Conservation (phyloP, 2,888 invertebrate species). For the Nudaria mundana region DNA sequence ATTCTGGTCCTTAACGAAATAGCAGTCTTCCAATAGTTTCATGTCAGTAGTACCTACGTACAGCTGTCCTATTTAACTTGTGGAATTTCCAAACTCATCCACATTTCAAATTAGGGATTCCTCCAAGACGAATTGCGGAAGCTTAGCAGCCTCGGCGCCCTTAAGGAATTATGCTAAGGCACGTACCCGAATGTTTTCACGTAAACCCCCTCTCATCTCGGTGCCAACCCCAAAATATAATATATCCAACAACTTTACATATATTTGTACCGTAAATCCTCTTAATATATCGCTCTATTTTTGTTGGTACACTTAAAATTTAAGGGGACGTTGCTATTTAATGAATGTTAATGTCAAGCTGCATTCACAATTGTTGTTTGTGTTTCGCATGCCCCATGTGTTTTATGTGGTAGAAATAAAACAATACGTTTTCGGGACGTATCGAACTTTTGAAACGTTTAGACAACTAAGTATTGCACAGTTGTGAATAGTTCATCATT, state of each 20-base stretch:
- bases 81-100: slow-evolving; percentile 67
- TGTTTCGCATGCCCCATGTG: slow-evolving; percentile 39
- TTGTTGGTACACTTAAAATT: slow-evolving; percentile 75
- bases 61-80: slow-evolving; percentile 37
- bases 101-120: slow-evolving; percentile 81
- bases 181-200: slow-evolving; percentile 79
- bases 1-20: too few relatives aligned
- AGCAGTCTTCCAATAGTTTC: background rate
- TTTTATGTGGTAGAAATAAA: slow-evolving; percentile 36
- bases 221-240: slow-evolving; percentile 78
- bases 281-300: slow-evolving; percentile 79
- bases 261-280: slow-evolving; percentile 81
- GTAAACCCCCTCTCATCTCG: slow-evolving; percentile 70
- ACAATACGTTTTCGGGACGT: slow-evolving; percentile 17
- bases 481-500: too few relatives aligned
- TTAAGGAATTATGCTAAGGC: slow-evolving; percentile 77
- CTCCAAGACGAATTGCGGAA: slow-evolving; percentile 77
- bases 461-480: background rate
- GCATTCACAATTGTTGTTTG: slow-evolving; percentile 63
- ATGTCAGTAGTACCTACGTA: background rate
- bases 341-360: slow-evolving; percentile 74
- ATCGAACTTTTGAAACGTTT: slow-evolving; percentile 9
- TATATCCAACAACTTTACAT: slow-evolving; percentile 81
- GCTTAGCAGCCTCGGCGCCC: slow-evolving; percentile 71
- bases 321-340: slow-evolving; percentile 70